Conservation (phyloP, 2,113 vertebrate genomes). For the Puma concolor region DNA sequence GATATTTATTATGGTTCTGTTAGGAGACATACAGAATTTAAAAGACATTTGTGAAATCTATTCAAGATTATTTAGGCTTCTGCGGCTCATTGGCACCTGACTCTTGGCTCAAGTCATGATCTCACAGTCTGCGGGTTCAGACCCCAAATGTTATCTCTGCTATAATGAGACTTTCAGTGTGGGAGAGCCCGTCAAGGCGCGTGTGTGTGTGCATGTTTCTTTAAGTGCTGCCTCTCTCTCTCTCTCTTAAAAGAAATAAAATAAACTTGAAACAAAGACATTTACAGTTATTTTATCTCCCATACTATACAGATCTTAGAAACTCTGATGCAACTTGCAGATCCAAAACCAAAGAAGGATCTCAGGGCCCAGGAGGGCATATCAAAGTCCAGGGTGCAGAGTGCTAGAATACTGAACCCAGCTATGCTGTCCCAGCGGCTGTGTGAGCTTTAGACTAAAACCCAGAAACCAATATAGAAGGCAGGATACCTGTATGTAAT, state of each 20-base stretch:
- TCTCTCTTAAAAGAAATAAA: too few relatives aligned
- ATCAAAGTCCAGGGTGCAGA: background rate
- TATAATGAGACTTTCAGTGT: too few relatives aligned
- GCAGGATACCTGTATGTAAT: background rate
- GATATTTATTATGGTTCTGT: constrained; percentile 18
- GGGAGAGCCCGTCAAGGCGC: too few relatives aligned
- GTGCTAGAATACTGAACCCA: background rate
- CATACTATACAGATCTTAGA: background rate
- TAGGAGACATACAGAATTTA: constrained; percentile 27
- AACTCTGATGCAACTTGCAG: background rate
- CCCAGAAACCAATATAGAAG: background rate
- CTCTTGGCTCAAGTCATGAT: too few relatives aligned
- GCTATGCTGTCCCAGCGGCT: too few relatives aligned
- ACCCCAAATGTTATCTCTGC: too few relatives aligned
- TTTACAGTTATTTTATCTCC: background rate
- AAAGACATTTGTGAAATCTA: background rate
- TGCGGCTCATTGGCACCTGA: too few relatives aligned
- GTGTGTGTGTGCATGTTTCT: too few relatives aligned
- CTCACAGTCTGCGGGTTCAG: too few relatives aligned
- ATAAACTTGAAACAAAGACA: background rate
- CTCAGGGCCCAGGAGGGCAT: background rate
- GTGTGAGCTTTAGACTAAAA: constrained; percentile 34
- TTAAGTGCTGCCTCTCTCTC: too few relatives aligned
- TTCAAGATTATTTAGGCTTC: background rate
- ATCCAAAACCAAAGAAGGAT: background rate